phyloP scores from a whole-genome alignment of 2,797 vertebrate genomes.

The Trachops cirrhosus region DNA sequence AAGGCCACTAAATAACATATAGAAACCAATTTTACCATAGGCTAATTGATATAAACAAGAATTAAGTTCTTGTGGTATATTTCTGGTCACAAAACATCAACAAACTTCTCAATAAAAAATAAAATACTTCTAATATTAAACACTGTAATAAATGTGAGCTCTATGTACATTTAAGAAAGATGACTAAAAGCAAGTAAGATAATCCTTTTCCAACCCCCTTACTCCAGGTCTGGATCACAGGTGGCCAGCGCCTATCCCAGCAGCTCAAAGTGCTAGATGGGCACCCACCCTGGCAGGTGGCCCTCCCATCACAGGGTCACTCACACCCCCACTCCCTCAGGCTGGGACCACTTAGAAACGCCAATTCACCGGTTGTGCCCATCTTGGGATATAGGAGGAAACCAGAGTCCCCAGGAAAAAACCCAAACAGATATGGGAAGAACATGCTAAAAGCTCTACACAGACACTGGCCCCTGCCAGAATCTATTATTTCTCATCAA shows the following conservation, averaged over 20 bases:
- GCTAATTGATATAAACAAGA: neutral
- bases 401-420: neutral
- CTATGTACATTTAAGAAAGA: neutral
- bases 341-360: neutral
- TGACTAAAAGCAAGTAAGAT: neutral
- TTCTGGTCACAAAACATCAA: neutral
- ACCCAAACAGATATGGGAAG: neutral
- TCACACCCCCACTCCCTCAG: neutral
- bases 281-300: fast-evolving
- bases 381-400: neutral
- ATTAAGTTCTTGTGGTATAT: neutral
- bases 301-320: neutral
- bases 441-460: neutral
- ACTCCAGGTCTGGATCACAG: neutral
- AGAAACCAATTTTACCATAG: neutral
- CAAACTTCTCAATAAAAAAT: neutral
- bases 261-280: neutral
- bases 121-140: neutral
- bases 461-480: neutral
- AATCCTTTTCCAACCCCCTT: neutral
- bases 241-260: too few species aligned
- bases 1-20: neutral
- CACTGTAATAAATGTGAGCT: neutral
- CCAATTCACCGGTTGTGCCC: neutral
- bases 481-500: neutral